Conservation (phyloP, 2,797 vertebrate species). For the Pangasius macronema region DNA sequence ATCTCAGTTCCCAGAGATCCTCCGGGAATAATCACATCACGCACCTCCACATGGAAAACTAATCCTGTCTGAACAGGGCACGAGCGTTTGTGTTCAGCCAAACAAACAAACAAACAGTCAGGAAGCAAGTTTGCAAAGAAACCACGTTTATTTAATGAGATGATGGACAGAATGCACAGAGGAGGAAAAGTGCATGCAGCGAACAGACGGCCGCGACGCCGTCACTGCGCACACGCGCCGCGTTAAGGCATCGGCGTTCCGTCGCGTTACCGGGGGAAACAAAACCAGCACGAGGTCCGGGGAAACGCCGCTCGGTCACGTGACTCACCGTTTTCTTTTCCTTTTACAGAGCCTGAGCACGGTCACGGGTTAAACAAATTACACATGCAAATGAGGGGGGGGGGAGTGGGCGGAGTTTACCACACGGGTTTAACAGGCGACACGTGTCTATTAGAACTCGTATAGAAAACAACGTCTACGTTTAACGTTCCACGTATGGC, state of each 20-base stretch:
- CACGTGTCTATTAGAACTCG: not conserved
- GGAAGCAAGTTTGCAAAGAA: not conserved
- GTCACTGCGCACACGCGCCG: not conserved
- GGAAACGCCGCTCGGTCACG: not conserved
- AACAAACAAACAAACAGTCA: not conserved
- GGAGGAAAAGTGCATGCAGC: not conserved
- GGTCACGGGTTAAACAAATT: not conserved
- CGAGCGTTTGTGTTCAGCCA: too few relatives aligned
- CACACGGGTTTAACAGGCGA: not conserved
- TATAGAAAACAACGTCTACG: not conserved
- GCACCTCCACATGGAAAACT: not conserved
- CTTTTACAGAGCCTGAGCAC: not conserved
- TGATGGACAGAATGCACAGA: not conserved
- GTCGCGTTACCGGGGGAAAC: not conserved
- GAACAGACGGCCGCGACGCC: not conserved
- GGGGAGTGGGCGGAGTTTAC: not conserved
- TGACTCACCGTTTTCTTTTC: not conserved
- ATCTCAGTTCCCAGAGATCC: too few relatives aligned
- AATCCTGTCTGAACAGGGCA: not conserved
- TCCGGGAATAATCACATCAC: too few relatives aligned
- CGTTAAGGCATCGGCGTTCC: not conserved
- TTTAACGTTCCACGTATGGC: not conserved
- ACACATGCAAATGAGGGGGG: not conserved
- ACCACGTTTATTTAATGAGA: not conserved
- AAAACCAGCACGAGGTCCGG: too few relatives aligned